Evolutionary conservation across 2,888 invertebrate species (phyloP).

Genomic region (Ophraella communa): DNA sequence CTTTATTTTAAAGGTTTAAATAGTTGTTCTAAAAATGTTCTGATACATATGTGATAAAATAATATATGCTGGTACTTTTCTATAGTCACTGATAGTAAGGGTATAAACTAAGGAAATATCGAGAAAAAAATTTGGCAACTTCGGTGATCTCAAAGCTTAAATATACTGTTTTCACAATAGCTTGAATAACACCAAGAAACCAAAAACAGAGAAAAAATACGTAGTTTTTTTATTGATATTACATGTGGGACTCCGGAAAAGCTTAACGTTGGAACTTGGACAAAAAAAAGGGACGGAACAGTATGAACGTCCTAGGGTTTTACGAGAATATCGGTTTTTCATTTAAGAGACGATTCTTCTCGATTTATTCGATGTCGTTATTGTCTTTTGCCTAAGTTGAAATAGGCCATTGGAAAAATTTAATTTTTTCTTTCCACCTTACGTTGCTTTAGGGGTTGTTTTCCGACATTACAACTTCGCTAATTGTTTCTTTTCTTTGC

Average conservation of each 20-base stretch:
- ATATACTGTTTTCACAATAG: slow-evolving; percentile 19
- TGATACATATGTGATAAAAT: too few species aligned
- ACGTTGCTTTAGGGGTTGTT: slow-evolving; percentile 1
- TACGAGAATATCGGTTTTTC: slow-evolving; percentile 23
- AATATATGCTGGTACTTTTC: too few species aligned
- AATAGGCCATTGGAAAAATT: slow-evolving; percentile 15
- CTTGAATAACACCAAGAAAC: slow-evolving; percentile 22
- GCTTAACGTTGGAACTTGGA: slow-evolving; percentile 11
- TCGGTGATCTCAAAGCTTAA: background rate
- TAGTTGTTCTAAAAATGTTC: too few species aligned
- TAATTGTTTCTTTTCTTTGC: slow-evolving; percentile 13
- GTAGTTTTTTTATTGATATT: slow-evolving; percentile 23
- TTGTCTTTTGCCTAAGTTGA: slow-evolving; percentile 7
- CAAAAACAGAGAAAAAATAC: slow-evolving; percentile 12
- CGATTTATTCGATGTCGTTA: slow-evolving; percentile 17
- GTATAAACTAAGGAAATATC: background rate
- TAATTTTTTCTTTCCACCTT: slow-evolving; percentile 18
- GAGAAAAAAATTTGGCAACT: slow-evolving; percentile 8
- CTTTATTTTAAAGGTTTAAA: too few species aligned
- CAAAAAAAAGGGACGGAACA: background rate
- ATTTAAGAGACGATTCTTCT: slow-evolving; percentile 11
- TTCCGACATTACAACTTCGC: slow-evolving; percentile 8
- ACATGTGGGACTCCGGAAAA: slow-evolving; percentile 14
- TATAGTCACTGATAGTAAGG: too few species aligned
- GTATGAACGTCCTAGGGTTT: slow-evolving; percentile 14